Evolutionary conservation across 2,888 invertebrate genomes (phyloP).

Genomic region (Argyra leucocephala): DNA sequence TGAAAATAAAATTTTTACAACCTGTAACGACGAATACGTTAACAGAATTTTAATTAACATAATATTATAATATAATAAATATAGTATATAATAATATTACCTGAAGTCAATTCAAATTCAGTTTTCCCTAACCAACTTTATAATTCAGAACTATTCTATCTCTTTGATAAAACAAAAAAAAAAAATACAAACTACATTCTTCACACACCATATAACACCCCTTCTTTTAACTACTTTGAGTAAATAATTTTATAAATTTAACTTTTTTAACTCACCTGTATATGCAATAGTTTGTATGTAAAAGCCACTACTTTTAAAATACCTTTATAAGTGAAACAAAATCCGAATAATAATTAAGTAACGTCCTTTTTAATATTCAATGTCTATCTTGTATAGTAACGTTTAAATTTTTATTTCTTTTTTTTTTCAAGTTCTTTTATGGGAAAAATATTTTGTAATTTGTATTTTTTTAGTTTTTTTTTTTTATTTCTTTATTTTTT

Average conservation of each 20-base stretch:
- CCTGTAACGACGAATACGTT: too few relatives aligned
- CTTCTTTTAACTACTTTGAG: neutral
- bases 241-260: neutral
- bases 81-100: too few relatives aligned
- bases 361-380: conserved; percentile 1
- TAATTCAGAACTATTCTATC: too few relatives aligned
- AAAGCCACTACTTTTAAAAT: neutral
- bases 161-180: neutral
- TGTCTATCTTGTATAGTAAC: neutral
- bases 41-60: too few relatives aligned
- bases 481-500: neutral
- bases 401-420: neutral
- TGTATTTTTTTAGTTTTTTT: neutral
- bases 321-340: neutral
- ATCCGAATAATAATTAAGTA: neutral
- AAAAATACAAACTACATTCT: neutral
- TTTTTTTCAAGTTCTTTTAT: neutral
- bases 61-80: too few relatives aligned
- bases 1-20: too few relatives aligned
- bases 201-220: conserved; percentile 6
- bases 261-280: neutral
- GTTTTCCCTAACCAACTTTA: too few relatives aligned
- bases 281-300: neutral
- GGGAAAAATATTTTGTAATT: neutral
- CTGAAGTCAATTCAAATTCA: too few relatives aligned